A percentile compares a stretch with the other conserved stretches of the same genome.
Evolutionary conservation across 2,797 vertebrate genomes (phyloP).

Genomic region (Gymnoscopelus microlampas): DNA sequence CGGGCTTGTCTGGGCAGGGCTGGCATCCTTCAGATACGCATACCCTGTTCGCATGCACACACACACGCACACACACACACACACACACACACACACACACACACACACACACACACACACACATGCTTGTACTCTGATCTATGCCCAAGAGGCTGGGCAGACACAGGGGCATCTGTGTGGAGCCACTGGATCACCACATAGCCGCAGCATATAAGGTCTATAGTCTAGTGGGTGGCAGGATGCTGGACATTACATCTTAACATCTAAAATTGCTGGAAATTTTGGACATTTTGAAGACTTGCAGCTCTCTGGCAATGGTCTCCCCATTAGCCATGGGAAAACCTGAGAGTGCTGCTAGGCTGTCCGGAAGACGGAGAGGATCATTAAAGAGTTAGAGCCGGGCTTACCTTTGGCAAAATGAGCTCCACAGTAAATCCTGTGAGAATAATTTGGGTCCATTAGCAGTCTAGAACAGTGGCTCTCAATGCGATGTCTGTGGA

Average conservation of each 20-base stretch:
- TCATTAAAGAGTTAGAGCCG: constrained; percentile 27
- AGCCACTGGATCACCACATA: constrained; percentile 38
- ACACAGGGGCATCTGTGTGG: constrained; percentile 71
- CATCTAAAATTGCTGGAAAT: constrained; percentile 29
- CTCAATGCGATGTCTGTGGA: too few relatives aligned
- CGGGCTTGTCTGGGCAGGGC: constrained; percentile 58
- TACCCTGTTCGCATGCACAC: constrained; percentile 1
- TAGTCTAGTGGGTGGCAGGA: constrained; percentile 28
- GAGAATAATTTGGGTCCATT: constrained; percentile 4
- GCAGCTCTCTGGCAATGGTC: constrained; percentile 16
- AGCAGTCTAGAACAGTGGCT: not conserved
- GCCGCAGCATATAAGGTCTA: constrained; percentile 40
- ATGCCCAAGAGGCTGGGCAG: constrained; percentile 49
- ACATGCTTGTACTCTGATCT: constrained; percentile 57
- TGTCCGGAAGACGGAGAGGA: constrained; percentile 9
- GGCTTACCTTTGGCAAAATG: constrained; percentile 15
- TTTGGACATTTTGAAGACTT: constrained; percentile 12
- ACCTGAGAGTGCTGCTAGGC: not conserved
- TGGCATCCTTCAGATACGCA: constrained; percentile 60
- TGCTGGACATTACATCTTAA: constrained; percentile 27
- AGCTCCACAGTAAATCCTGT: constrained; percentile 26
- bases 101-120: constrained; percentile 39
- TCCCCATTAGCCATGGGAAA: constrained; percentile 30
- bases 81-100: constrained; percentile 42
- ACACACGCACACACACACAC: constrained; percentile 44